These are phyloP conservation scores for Masnerella sp. DNA, from an alignment of 2,888 invertebrate genomes.

Conservation along the genomic window DNA sequence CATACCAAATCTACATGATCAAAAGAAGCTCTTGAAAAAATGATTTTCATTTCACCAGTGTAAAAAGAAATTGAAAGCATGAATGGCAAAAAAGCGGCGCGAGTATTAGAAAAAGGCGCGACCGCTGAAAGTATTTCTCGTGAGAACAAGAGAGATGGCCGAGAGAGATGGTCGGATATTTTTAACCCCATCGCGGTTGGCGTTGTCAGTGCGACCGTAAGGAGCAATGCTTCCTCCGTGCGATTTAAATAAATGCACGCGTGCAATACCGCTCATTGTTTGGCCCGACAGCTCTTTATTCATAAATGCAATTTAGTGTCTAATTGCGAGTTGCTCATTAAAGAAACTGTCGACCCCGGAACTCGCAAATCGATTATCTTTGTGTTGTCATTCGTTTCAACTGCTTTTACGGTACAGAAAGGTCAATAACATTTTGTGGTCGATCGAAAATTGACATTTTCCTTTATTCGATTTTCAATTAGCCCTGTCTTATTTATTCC, in stretches of 20 bases:
- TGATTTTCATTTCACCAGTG: conserved; percentile 1
- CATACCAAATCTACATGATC: neutral
- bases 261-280: conserved; percentile 61
- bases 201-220: conserved; percentile 62
- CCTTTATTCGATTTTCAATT: no score
- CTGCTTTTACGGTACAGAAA: conserved; percentile 23
- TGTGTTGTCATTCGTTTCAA: conserved; percentile 6
- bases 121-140: conserved; percentile 30
- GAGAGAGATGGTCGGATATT: conserved; percentile 64
- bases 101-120: conserved; percentile 43
- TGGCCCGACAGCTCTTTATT: conserved; percentile 49
- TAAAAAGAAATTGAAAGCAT: conserved; percentile 23
- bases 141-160: conserved; percentile 46
- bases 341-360: conserved; percentile 33
- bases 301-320: conserved; percentile 44
- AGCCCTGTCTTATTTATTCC: no score
- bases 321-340: conserved; percentile 42
- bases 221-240: conserved; percentile 68
- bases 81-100: conserved; percentile 12
- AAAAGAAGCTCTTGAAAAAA: conserved; percentile 6
- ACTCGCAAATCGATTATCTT: conserved; percentile 42
- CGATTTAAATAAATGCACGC: conserved; percentile 74
- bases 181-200: conserved; percentile 68
- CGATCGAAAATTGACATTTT: conserved; percentile 5
- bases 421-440: conserved; percentile 42